A percentile compares a stretch with the other conserved stretches of the same genome.
phyloP scores from a whole-genome alignment of 2,888 invertebrate species.

The Pseudeuparius sepicola region DNA sequence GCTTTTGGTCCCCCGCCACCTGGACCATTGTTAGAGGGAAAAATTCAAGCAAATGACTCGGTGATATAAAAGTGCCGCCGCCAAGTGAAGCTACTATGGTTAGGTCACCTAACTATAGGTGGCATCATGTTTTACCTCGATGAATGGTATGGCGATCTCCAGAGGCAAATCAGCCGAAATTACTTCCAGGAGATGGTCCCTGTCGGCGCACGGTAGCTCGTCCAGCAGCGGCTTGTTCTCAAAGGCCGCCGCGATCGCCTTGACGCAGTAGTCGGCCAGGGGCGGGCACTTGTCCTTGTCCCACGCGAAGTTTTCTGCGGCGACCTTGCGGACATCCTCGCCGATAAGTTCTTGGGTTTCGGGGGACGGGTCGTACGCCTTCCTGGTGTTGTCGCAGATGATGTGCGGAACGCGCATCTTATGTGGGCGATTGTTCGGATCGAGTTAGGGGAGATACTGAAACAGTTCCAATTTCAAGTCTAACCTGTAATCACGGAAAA shows the following conservation, averaged over 20 bases:
- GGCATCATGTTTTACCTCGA: no score
- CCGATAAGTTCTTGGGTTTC: constrained; percentile 30
- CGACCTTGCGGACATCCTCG: constrained; percentile 40
- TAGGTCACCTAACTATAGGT: no score
- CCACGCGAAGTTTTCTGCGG: constrained; percentile 47
- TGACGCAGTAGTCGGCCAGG: constrained; percentile 42
- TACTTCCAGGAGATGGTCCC: constrained; percentile 50
- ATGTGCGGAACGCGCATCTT: constrained; percentile 26
- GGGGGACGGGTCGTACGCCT: constrained; percentile 39
- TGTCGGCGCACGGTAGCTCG: constrained; percentile 46
- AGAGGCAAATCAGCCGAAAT: constrained; percentile 50
- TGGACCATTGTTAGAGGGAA: no score
- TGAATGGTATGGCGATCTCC: constrained; percentile 44
- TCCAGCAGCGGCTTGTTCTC: constrained; percentile 45
- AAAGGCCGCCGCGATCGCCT: constrained; percentile 43
- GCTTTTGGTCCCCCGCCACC: no score
- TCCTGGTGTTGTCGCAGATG: constrained; percentile 37
- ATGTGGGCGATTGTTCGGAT: no score
- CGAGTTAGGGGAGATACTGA: no score
- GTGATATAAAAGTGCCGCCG: no score
- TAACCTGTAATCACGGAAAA: no score
- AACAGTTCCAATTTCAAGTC: no score
- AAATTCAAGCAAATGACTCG: no score
- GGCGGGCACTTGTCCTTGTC: constrained; percentile 41
- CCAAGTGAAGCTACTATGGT: no score